Evolutionary conservation across 2,797 vertebrate genomes (phyloP), one percentile per base, ranked within the genome.

Genomic region (Enteromius argenteus): DNA sequence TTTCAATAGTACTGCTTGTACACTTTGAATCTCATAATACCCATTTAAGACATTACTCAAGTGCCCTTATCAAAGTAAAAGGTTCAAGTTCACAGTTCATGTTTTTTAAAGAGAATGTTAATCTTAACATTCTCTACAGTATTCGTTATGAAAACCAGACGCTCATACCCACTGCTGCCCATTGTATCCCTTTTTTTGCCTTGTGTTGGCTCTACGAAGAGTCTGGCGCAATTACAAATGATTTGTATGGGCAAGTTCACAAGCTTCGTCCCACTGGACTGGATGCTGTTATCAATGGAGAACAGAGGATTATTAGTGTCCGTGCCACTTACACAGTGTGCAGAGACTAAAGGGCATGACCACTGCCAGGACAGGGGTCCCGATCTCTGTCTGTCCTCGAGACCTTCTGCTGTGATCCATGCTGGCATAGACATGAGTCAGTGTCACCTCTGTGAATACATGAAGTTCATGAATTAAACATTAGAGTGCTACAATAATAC

Each of bases 201-300:
- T 71, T 21, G 39, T 60, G 69, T 73, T 82, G 62, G 51, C 56
- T 44, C 23, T 76, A 44, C 56, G 58, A 79, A 17, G 9, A 69
- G 51, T 68, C 42, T 30, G 51, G 64, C 42, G 76, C 72, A 85
- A 84, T 87, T 83, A 87, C 87, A 85, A 75, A 82, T 42, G 72
- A 76, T 85, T 86, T 89, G 74, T 84, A 83, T 73, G 87, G 83
- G 71, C 64, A 75, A 83, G 72, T 87, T 86, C 75, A 74, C 81
- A 81, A 83, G 74, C 53, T 79, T 62, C 51, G 37, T 49, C 74
- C 44, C 62, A 4, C 8, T 35, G 75, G 81, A 86, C 32, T 17
- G 51, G 60, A 84, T 85, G 85, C 81, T 85, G 66, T 86, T 84
- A 80, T 78, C 84, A 32, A 44, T 79, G 51, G 67, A 68, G 67